Evolutionary conservation across 2,113 vertebrate genomes (phyloP).

Genomic region (Apteryx mantelli): DNA sequence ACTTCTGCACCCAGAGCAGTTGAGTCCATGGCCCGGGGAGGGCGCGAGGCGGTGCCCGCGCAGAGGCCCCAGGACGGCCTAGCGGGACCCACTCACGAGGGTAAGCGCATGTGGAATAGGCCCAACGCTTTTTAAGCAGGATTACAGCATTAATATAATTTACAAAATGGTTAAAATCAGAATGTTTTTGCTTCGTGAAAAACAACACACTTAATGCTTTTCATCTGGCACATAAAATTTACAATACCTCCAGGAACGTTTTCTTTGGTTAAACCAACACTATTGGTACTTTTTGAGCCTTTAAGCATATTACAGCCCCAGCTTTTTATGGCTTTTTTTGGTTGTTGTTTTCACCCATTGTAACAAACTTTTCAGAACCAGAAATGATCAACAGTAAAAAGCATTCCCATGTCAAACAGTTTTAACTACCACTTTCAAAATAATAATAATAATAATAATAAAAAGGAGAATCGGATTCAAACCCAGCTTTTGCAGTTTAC

Average conservation of each 20-base stretch:
- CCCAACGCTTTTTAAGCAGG: slow-evolving; percentile 33
- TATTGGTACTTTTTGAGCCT: slow-evolving; percentile 73
- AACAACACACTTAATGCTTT: slow-evolving; percentile 80
- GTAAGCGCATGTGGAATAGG: background rate
- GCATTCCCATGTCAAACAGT: slow-evolving; percentile 57
- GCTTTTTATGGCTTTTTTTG: slow-evolving; percentile 66
- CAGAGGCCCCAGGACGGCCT: too few relatives aligned
- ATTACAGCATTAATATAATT: slow-evolving; percentile 74
- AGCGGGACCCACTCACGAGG: background rate
- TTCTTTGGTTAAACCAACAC: slow-evolving; percentile 79
- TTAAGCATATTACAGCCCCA: slow-evolving; percentile 70
- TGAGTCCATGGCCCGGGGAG: background rate
- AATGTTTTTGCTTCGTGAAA: slow-evolving; percentile 75
- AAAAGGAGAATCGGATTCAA: background rate
- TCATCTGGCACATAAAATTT: slow-evolving; percentile 84
- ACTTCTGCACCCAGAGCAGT: background rate
- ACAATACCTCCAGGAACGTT: slow-evolving; percentile 79
- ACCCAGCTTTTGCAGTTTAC: slow-evolving; percentile 9
- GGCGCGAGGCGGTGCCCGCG: background rate
- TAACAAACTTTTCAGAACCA: slow-evolving; percentile 78
- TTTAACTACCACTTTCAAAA: slow-evolving; percentile 69
- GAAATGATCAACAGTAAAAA: slow-evolving; percentile 78
- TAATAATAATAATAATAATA: slow-evolving; percentile 1
- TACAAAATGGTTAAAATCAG: slow-evolving; percentile 76
- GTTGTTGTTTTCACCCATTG: slow-evolving; percentile 80